Base-by-base conservation (phyloP, 2,888 invertebrate genomes). In the Pachliopta kotzebuea region DNA sequence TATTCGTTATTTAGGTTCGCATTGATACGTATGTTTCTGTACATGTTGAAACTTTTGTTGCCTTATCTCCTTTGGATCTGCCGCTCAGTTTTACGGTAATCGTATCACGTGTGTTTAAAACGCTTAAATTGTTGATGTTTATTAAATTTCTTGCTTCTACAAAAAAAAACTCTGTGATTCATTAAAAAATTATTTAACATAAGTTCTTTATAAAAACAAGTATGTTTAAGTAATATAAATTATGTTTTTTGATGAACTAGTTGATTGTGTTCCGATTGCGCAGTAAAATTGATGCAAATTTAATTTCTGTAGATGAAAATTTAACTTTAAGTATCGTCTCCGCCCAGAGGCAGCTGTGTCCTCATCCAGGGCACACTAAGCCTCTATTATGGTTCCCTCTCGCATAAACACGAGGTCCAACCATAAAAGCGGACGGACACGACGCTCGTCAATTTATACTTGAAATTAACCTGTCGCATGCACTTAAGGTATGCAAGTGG, bases 401-500 rank as follows among this genome's bases (percentile, higher is more conserved):
- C 75, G 74, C 78, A 80, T 81, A 81, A 82, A 83, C 79, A 79
- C 76, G 69, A 72, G 76, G 76, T 76, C 77, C 70, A 76, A 74
- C 79, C 81, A 81, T 84, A 84, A 83, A 82, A 81, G 79, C 70
- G 73, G 76, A 71, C 77, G 75, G 77, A 75, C 72, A 76, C 74
- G 74, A 77, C 71, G 72, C 72, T 77, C 81, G 83, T 84, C 87
- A 87, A 89, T 88, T 90, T 88, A 88, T 87, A 88, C 83, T 85
- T 84, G 74, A 81, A 90, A 90, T 89, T 87, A 89, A 88, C 87
- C 86, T 87, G 90, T 90, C 87, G 83, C 79, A 77, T 78, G 80
- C 81, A 84, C 83, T 87, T 85, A 86, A 81, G 74, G 75, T 77
- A 71, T 70, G 70, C 69, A 71, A 74, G 72, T 77, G 70, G 69